phyloP scores from a whole-genome alignment of 2,113 vertebrate genomes.

The Polyodon spathula region DNA sequence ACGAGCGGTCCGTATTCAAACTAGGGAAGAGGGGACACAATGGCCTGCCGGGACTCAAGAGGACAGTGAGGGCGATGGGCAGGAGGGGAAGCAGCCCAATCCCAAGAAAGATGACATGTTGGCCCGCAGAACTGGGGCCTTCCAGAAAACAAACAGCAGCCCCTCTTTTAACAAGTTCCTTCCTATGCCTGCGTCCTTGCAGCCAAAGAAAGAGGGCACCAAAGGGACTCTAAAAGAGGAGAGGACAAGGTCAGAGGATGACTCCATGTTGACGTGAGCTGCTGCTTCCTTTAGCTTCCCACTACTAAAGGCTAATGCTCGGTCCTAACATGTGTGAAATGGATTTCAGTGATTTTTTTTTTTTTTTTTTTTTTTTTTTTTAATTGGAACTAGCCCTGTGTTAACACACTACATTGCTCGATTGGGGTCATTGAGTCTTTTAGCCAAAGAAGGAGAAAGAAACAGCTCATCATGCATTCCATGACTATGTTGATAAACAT shows the following conservation, averaged over 20 bases:
- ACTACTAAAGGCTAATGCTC: neutral
- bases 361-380: no score
- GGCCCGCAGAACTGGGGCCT: slow-evolving; percentile 47
- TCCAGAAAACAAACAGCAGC: slow-evolving; percentile 35
- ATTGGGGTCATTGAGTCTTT: no score
- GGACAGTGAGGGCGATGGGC: slow-evolving; percentile 43
- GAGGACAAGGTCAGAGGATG: neutral
- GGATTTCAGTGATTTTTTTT: neutral
- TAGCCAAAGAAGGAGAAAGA: no score
- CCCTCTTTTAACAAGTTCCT: slow-evolving; percentile 12
- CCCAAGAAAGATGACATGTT: slow-evolving; percentile 59
- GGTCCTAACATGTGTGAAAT: neutral
- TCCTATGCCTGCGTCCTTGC: slow-evolving; percentile 22
- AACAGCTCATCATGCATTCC: no score
- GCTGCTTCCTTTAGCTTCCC: neutral
- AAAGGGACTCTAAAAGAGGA: neutral
- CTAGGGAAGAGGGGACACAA: no score
- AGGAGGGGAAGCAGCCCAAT: slow-evolving; percentile 26
- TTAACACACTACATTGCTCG: no score
- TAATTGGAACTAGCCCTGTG: no score
- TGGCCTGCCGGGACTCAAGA: slow-evolving; percentile 13
- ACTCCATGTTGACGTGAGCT: neutral
- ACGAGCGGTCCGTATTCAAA: neutral
- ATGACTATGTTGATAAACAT: no score
- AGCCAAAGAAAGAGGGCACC: slow-evolving; percentile 21